These are phyloP conservation scores for Odontomachus brunneus DNA, from an alignment of 1,140 invertebrate genomes.

Conservation along the genomic window DNA sequence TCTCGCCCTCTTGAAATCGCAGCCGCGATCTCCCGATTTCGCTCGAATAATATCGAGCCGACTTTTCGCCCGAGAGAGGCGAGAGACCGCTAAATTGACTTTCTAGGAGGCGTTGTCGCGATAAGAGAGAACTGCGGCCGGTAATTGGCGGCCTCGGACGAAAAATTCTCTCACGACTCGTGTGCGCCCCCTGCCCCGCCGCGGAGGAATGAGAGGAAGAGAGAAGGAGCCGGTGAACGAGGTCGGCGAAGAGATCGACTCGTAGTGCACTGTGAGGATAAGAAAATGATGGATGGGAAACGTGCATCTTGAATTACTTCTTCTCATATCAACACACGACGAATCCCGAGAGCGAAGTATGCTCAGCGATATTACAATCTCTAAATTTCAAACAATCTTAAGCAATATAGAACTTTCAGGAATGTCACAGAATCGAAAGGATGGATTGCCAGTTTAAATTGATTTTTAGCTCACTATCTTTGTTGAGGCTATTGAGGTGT, in stretches of 20 bases:
- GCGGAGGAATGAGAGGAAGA: neutral
- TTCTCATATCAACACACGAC: neutral
- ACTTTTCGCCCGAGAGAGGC: constrained; percentile 52
- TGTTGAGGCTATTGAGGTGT: no score
- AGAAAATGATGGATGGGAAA: constrained; percentile 43
- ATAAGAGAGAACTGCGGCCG: constrained; percentile 53
- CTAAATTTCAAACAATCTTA: no score
- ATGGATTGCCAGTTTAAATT: no score
- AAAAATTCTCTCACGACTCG: constrained; percentile 68
- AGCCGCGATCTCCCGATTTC: constrained; percentile 55
- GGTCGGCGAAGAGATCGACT: constrained; percentile 34
- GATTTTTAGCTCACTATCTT: no score
- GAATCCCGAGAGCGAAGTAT: neutral
- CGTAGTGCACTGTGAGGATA: constrained; percentile 27
- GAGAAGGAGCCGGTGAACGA: neutral
- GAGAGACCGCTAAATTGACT: constrained; percentile 68
- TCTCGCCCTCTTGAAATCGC: constrained; percentile 49
- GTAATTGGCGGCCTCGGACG: constrained; percentile 66
- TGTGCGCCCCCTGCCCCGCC: constrained; percentile 37
- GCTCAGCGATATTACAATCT: no score
- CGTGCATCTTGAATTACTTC: constrained; percentile 6
- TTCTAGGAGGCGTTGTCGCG: constrained; percentile 64
- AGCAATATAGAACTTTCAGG: no score
- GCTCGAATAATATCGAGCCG: constrained; percentile 62
- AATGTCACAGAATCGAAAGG: no score